Evolutionary conservation across 1,140 invertebrate genomes (phyloP).

Genomic region (Glomeris maerens): DNA sequence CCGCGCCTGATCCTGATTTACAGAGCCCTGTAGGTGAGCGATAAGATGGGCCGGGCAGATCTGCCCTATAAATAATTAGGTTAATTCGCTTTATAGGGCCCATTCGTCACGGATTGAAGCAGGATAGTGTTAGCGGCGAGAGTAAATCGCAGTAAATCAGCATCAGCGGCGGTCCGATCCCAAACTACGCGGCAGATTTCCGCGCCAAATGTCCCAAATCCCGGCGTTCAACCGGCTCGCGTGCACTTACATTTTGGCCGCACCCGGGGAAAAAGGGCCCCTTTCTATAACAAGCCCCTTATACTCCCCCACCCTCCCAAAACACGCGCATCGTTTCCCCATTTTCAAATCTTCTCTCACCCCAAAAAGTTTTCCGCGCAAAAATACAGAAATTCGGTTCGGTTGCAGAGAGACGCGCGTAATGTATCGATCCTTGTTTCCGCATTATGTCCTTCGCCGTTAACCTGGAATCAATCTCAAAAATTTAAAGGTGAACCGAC

Average conservation of each 20-base stretch:
- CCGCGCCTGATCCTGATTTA: slow-evolving; percentile 13
- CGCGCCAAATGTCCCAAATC: not conserved
- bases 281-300: not conserved
- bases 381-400: too few species aligned
- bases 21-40: slow-evolving; percentile 9
- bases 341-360: too few species aligned
- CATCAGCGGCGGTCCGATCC: too few species aligned
- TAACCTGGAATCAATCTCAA: too few species aligned
- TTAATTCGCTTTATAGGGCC: slow-evolving; percentile 5
- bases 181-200: not conserved
- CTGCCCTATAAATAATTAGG: slow-evolving; percentile 14
- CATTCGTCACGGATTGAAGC: slow-evolving; percentile 10
- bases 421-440: too few species aligned
- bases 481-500: too few species aligned
- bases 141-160: too few species aligned
- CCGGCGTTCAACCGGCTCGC: not conserved
- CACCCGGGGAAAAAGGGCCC: not conserved
- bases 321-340: too few species aligned
- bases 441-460: too few species aligned
- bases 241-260: not conserved
- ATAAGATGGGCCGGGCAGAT: slow-evolving; percentile 13
- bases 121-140: not conserved
- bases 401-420: too few species aligned
- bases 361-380: too few species aligned
- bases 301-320: too few species aligned